A percentile compares a stretch with the other conserved stretches of the same genome.
Conservation (phyloP, 2,113 vertebrate species). For the Dasypus novemcinctus region DNA sequence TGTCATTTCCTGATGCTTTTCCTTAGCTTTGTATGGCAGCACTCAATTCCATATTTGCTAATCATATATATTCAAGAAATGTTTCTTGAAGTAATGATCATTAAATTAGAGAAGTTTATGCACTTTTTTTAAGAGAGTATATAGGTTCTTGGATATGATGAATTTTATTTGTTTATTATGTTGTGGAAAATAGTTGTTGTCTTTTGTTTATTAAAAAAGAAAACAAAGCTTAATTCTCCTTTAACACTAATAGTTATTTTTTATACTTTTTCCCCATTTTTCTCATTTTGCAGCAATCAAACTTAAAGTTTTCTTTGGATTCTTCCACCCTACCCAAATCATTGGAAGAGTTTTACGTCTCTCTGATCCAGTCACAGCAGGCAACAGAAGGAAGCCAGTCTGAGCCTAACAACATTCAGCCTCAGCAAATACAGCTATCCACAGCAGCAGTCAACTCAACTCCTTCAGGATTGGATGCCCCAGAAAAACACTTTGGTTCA, state of each 20-base stretch:
- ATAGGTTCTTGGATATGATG: neutral
- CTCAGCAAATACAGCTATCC: neutral
- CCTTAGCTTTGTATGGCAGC: neutral
- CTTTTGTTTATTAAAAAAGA: neutral
- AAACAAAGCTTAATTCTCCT: neutral
- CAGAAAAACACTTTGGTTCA: neutral
- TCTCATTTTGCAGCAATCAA: constrained; percentile 61
- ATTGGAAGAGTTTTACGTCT: constrained; percentile 74
- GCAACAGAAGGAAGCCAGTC: constrained; percentile 36
- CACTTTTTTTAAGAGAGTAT: neutral
- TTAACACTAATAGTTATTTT: constrained; percentile 31
- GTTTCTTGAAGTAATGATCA: neutral
- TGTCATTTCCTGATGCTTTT: neutral
- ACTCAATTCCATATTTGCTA: neutral
- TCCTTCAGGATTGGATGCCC: neutral
- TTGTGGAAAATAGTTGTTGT: constrained; percentile 15
- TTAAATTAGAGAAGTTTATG: neutral
- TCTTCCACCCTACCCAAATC: constrained; percentile 49
- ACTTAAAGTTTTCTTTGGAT: constrained; percentile 45
- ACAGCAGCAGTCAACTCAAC: neutral
- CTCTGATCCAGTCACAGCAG: constrained; percentile 65
- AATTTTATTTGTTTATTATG: constrained; percentile 8
- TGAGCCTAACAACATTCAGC: neutral
- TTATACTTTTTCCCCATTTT: neutral
- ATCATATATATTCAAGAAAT: neutral